phyloP scores from a whole-genome alignment of 1,140 invertebrate species.

The Muscidifurax raptorellus region DNA sequence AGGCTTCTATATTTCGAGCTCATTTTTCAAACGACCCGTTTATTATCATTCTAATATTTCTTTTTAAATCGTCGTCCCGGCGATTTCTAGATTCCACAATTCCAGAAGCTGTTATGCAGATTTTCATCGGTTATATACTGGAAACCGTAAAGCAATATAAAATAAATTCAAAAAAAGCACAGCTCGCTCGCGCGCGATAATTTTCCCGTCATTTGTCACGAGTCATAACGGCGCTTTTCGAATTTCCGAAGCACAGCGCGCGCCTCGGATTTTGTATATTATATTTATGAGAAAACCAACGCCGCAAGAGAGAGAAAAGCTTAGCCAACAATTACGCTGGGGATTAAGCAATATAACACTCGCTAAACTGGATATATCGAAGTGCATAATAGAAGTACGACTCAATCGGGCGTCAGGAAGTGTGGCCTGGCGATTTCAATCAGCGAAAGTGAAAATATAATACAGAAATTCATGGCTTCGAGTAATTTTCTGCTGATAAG shows the following conservation, averaged over 20 bases:
- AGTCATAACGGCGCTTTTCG: not conserved
- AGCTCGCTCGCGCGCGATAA: not conserved
- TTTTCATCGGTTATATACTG: not conserved
- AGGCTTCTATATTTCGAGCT: not conserved
- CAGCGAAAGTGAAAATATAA: not conserved
- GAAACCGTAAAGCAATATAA: not conserved
- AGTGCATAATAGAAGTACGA: not conserved
- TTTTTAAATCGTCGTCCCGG: too few relatives aligned
- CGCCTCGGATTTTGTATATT: not conserved
- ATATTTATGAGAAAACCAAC: not conserved
- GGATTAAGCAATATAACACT: not conserved
- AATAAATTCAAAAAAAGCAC: not conserved
- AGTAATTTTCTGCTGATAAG: not conserved
- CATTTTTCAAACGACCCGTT: not conserved
- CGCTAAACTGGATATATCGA: not conserved
- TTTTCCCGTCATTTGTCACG: not conserved
- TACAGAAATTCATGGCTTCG: not conserved
- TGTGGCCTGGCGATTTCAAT: not conserved
- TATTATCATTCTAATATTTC: not conserved
- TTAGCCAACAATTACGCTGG: not conserved
- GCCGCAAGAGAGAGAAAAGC: not conserved
- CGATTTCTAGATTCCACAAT: not conserved
- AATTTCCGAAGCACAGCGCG: not conserved
- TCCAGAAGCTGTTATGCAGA: constrained; percentile 1
- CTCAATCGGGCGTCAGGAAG: not conserved